Evolutionary conservation across 1,140 invertebrate genomes (phyloP).

Genomic region (Meloidogyne floridensis): DNA sequence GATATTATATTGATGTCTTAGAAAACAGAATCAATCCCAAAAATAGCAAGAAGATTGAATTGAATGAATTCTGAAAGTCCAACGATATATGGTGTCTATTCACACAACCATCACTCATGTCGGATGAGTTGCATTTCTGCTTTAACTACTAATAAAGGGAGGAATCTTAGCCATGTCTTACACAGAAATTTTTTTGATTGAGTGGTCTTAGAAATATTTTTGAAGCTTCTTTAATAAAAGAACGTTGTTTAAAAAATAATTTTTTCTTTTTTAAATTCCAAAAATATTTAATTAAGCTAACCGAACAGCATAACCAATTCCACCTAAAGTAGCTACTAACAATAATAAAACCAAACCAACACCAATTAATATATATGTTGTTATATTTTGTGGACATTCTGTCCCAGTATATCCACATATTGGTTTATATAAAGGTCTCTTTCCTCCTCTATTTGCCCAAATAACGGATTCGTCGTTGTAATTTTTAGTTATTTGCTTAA

Average conservation of each 20-base stretch:
- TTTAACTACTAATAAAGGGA: background rate
- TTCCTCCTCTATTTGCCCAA: slow-evolving; percentile 37
- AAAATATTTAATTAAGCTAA: slow-evolving; percentile 1
- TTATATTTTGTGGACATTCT: slow-evolving; percentile 37
- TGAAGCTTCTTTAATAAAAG: no score
- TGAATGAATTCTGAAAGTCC: no score
- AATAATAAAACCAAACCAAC: slow-evolving; percentile 29
- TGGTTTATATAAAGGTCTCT: slow-evolving; percentile 39
- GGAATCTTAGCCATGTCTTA: no score
- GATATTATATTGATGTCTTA: no score
- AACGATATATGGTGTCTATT: no score
- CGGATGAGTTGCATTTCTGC: background rate
- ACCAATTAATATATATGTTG: slow-evolving; percentile 41
- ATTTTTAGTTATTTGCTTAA: slow-evolving; percentile 22
- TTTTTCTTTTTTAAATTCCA: background rate
- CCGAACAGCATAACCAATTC: slow-evolving; percentile 35
- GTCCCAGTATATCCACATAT: slow-evolving; percentile 45
- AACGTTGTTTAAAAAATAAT: no score
- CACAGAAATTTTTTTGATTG: no score
- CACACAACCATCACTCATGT: no score
- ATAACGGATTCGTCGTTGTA: slow-evolving; percentile 39
- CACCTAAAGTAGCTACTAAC: slow-evolving; percentile 21
- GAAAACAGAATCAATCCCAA: no score
- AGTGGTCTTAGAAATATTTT: no score
- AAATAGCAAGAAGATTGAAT: no score